phyloP scores from a whole-genome alignment of 2,797 vertebrate species.

The Tarsius wallacei region DNA sequence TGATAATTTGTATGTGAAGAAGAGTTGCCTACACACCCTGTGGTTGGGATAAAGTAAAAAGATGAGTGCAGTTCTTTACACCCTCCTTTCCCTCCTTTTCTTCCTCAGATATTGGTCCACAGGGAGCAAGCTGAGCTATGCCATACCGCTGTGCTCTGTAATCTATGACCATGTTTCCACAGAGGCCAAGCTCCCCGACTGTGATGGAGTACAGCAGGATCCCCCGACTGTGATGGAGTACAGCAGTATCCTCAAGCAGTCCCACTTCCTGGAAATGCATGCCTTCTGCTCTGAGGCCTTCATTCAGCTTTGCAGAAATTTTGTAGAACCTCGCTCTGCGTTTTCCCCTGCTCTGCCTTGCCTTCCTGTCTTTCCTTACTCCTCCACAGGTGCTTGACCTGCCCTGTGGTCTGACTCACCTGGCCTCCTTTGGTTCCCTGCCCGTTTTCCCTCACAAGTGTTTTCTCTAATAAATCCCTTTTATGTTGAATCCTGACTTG shows the following conservation, averaged over 20 bases:
- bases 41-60: too few species aligned
- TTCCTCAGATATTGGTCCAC: not conserved
- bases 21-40: too few species aligned
- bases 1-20: not conserved
- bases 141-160: not conserved
- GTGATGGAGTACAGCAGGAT: not conserved
- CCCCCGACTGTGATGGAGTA: not conserved
- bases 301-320: not conserved
- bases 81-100: not conserved
- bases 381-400: not conserved
- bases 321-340: not conserved
- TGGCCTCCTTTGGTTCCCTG: not conserved
- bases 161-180: not conserved
- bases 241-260: not conserved
- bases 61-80: not conserved
- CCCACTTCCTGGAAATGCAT: not conserved
- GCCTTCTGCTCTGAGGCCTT: rapidly evolving
- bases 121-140: not conserved
- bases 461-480: not conserved
- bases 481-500: not conserved
- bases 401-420: not conserved
- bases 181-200: too few species aligned
- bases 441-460: not conserved
- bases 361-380: not conserved
- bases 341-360: too few species aligned